Evolutionary conservation across 1,140 invertebrate species (phyloP), one percentile per base, ranked within the genome.

Genomic region (Pseudomyrmex dendroicus): DNA sequence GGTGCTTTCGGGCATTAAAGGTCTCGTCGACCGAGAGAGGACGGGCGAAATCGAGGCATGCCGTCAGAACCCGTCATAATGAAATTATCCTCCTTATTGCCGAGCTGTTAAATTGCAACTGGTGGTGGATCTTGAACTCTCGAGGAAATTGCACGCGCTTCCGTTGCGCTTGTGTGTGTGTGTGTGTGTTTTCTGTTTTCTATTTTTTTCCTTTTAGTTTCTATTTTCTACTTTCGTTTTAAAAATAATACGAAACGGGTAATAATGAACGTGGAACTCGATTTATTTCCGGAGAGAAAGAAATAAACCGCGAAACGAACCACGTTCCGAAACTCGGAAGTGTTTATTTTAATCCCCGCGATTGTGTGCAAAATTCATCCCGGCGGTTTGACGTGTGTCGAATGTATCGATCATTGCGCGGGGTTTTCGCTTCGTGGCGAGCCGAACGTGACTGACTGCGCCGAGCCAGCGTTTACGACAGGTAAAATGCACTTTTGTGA

Each of bases 401-500:
- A 76, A 44, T 54, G 17, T 52, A 52, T 59, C 66, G 64, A 80
- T 72, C 76, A 61, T 35, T 35, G 35, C 35, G 35, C 5, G 35
- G 35, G 35, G 56, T 13, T 5, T 12, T 46, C 48, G 50, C 44
- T 54, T 61, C 54, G 66, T 78, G 76, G 20, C 52, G 5, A n/a
- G 64, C 7, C 35, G 64, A 25, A 70, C 15, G 15, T 72, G 66
- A 78, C 35, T 48, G 63, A 35, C 35, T 17, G 35, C 57, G 59
- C 20, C 17, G 20, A 72, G 44, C 54, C 44, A 7, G 10, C 52
- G 54, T 70, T 74, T 78, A 70, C 20, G 64, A 78, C 50, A 78
- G 54, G 64, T 70, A 72, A 80, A 59, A 80, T 80, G 66, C 20
- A 44, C 76, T 72, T 68, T 78, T 54, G 35, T 13, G 54, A 78